A percentile compares a stretch with the other conserved stretches of the same genome.
These are phyloP conservation scores for Acleris literana DNA, from an alignment of 2,888 invertebrate genomes.

Conservation along the genomic window DNA sequence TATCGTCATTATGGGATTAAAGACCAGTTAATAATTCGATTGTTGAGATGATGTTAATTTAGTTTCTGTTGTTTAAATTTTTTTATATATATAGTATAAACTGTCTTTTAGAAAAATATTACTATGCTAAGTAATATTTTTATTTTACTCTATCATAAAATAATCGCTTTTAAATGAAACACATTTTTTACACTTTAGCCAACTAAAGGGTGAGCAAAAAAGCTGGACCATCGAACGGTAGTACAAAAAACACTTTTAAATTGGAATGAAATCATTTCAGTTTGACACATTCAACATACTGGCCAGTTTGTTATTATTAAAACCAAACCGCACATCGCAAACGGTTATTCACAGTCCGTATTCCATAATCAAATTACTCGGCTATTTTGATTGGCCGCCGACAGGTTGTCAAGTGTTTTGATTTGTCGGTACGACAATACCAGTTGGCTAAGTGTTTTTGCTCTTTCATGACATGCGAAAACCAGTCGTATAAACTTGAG, in stretches of 20 bases:
- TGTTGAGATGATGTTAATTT: not conserved
- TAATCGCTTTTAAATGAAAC: too few relatives aligned
- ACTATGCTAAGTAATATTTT: too few relatives aligned
- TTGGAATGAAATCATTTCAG: too few relatives aligned
- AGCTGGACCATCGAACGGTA: too few relatives aligned
- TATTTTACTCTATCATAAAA: too few relatives aligned
- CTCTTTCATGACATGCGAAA: slow-evolving; percentile 41
- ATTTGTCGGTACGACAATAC: slow-evolving; percentile 68
- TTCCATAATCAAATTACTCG: slow-evolving; percentile 69
- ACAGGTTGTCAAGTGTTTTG: slow-evolving; percentile 71
- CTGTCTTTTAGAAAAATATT: too few relatives aligned
- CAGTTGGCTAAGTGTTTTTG: slow-evolving; percentile 76
- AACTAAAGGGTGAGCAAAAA: too few relatives aligned
- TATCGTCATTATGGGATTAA: slow-evolving; percentile 27
- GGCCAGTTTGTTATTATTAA: slow-evolving; percentile 4
- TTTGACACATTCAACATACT: too few relatives aligned
- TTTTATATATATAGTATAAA: too few relatives aligned
- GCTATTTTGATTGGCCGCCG: slow-evolving; percentile 75
- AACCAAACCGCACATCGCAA: slow-evolving; percentile 37
- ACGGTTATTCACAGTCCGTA: slow-evolving; percentile 62
- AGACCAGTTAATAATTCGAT: slow-evolving; percentile 14
- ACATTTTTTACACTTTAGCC: too few relatives aligned
- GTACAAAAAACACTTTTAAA: too few relatives aligned
- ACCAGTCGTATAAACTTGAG: slow-evolving; percentile 18
- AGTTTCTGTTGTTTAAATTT: not conserved